phyloP scores from a whole-genome alignment of 2,888 invertebrate genomes.

The Hirtodrosophila duncani region DNA sequence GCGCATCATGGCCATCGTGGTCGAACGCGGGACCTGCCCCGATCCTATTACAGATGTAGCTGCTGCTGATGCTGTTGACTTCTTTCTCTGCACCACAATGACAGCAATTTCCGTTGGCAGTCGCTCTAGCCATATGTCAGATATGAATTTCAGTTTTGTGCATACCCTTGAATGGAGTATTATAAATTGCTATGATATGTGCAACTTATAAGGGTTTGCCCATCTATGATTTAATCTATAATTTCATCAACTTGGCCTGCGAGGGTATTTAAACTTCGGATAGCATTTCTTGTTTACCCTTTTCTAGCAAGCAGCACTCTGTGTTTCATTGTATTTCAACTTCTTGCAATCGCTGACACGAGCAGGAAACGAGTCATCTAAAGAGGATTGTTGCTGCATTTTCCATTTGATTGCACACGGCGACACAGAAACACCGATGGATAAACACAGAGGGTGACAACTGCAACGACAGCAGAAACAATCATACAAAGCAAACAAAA shows the following conservation, averaged over 20 bases:
- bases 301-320: too few species aligned
- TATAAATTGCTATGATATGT: too few species aligned
- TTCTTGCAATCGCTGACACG: slow-evolving; percentile 41
- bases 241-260: too few species aligned
- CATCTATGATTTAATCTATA: too few species aligned
- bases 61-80: neutral
- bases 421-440: slow-evolving; percentile 21
- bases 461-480: slow-evolving; percentile 22
- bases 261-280: too few species aligned
- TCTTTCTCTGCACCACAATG: slow-evolving; percentile 31
- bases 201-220: too few species aligned
- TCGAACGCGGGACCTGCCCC: too few species aligned
- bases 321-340: slow-evolving; percentile 6
- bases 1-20: too few species aligned
- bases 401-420: slow-evolving; percentile 62
- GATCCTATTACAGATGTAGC: neutral
- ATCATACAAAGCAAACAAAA: too few species aligned
- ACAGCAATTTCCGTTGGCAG: slow-evolving; percentile 63
- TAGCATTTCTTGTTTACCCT: too few species aligned
- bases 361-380: slow-evolving; percentile 26
- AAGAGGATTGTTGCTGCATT: slow-evolving; percentile 53
- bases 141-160: slow-evolving; percentile 17
- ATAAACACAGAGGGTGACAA: slow-evolving; percentile 7
- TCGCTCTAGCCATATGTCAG: slow-evolving; percentile 42
- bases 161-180: too few species aligned